A percentile compares a stretch with the other conserved stretches of the same genome.
Conservation (phyloP, 2,797 vertebrate species). For the Selene dorsalis region DNA sequence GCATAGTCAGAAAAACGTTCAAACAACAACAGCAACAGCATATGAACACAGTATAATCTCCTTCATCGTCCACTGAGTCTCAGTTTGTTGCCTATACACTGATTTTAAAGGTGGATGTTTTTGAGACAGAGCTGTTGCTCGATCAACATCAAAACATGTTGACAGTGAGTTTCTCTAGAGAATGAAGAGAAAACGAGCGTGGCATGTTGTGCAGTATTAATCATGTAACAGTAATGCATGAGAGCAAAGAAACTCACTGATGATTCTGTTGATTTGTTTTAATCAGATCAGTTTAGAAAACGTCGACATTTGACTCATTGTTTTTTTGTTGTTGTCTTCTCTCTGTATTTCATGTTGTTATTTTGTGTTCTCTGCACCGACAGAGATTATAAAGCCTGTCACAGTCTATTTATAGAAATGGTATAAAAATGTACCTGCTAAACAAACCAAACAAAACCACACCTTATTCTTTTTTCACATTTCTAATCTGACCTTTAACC, state of each 20-base stretch:
- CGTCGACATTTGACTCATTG: too few relatives aligned
- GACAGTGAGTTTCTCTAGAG: background rate
- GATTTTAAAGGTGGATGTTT: too few relatives aligned
- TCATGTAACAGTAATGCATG: too few relatives aligned
- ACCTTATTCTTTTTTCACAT: background rate
- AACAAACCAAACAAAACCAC: background rate
- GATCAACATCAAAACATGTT: background rate
- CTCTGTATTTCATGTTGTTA: background rate
- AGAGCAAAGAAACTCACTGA: background rate
- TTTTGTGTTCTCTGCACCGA: background rate
- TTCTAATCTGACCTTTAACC: background rate
- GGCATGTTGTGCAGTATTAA: too few relatives aligned
- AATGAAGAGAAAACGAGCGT: background rate
- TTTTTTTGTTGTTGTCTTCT: background rate
- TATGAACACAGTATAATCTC: too few relatives aligned
- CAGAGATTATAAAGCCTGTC: background rate
- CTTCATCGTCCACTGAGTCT: too few relatives aligned
- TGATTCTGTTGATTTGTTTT: background rate
- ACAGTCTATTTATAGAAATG: background rate
- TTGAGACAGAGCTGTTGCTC: too few relatives aligned
- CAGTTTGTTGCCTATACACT: too few relatives aligned
- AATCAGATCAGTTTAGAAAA: background rate
- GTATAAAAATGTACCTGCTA: background rate
- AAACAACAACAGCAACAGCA: too few relatives aligned
- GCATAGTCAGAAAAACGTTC: too few relatives aligned